Evolutionary conservation across 1,140 invertebrate species (phyloP).

Genomic region (Sarcophaga bullata): DNA sequence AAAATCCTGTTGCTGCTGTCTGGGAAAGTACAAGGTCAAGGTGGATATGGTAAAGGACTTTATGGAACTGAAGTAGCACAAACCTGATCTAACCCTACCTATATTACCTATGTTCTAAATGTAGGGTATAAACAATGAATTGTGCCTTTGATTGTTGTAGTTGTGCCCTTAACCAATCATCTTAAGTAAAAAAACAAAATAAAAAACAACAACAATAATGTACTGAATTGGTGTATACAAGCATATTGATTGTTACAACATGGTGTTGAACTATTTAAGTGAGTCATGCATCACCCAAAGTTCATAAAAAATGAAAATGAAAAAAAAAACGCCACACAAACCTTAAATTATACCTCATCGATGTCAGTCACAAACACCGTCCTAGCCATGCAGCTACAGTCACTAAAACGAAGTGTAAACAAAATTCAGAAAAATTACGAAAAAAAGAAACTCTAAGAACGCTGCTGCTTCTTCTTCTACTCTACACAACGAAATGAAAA

Average conservation of each 20-base stretch:
- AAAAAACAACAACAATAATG: constrained; percentile 3
- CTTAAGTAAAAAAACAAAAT: background rate
- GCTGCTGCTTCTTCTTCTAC: too few relatives aligned
- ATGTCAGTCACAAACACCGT: background rate
- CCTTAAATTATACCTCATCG: background rate
- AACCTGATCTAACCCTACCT: too few relatives aligned
- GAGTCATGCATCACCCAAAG: constrained; percentile 25
- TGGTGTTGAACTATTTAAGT: constrained; percentile 17
- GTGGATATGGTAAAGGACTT: too few relatives aligned
- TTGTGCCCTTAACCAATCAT: constrained; percentile 11
- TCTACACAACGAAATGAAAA: too few relatives aligned
- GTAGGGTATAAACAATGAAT: background rate
- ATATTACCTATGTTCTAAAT: too few relatives aligned
- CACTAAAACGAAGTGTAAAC: background rate
- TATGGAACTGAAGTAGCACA: too few relatives aligned
- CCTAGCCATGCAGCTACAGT: background rate
- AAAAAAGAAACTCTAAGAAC: too few relatives aligned
- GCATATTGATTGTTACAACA: background rate
- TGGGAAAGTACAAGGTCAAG: too few relatives aligned
- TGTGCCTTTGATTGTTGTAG: background rate
- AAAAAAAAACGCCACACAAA: background rate
- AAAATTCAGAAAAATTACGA: background rate
- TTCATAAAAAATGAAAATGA: background rate
- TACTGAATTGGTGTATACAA: too few relatives aligned
- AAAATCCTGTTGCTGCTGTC: too few relatives aligned